Evolutionary conservation across 2,888 invertebrate species (phyloP), one percentile per base, ranked within the genome.

Genomic region (Marronus borbonicus): DNA sequence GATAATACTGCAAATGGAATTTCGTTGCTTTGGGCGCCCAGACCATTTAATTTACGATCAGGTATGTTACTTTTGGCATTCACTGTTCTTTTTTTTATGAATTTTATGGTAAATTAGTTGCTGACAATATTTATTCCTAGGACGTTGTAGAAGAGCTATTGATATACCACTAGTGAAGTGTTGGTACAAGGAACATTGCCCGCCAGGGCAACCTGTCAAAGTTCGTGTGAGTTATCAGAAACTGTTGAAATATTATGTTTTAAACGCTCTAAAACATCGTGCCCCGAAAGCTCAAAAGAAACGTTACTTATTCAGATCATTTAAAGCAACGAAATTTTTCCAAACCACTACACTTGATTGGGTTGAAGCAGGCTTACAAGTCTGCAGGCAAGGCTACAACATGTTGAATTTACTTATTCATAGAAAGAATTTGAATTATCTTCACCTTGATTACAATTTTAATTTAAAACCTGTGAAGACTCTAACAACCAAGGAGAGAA

Each of bases 391-490:
- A 89, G 99, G 99, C 2, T 99, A 99, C 90, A 99, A 99, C 89
- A 99, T 99, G 99, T 90, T 99, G 81, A 99, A 99, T 89, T 91
- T 99, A 80, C 91, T 99, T 81, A 99, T 99, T 86, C 99, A 99
- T 89, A 94, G 99, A 80, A 99, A 99, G 90, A 99, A 99, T 89
- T 92, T 99, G 79, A 99, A 99, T 89, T 99, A 99, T 86, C 92
- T 99, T 44, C 99, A 99, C 92, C 92, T 99, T 89, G 99, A 99
- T 90, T 99, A 99, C 89, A 99, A 99, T 89, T 99, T 99, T 88
- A 99, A 99, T 89, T 92, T 99, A 89, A 99, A 99, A 88, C 99
- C 99, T 0, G 99, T 99, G 0, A 99, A 99, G 88, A 99, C 99
- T 0, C 91, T 99, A 80, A 99, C 99, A 0, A 99, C 99, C 0